Conservation (phyloP, 2,113 vertebrate species). For the Phalacrocorax pelagicus region DNA sequence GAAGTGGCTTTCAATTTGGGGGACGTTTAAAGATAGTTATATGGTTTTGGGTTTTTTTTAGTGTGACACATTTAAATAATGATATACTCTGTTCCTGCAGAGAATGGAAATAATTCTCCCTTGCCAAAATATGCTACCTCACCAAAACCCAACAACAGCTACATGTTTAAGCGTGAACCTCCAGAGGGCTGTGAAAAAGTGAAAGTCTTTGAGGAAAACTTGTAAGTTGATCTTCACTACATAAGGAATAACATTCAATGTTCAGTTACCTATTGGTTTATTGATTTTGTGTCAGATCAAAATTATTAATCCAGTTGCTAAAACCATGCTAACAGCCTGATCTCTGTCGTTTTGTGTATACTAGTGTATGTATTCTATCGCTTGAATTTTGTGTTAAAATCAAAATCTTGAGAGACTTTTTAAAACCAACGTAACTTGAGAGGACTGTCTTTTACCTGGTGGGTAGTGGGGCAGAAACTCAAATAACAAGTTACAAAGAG, state of each 20-base stretch:
- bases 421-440: neutral
- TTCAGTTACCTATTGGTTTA: neutral
- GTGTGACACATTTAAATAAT: slow-evolving; percentile 23
- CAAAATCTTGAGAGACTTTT: neutral
- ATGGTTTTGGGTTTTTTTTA: neutral
- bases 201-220: slow-evolving; percentile 93
- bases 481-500: neutral
- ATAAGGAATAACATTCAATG: neutral
- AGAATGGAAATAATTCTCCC: slow-evolving; percentile 93
- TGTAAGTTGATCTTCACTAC: slow-evolving; percentile 81
- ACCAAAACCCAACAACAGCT: slow-evolving; percentile 99
- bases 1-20: neutral
- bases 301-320: neutral
- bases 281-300: neutral
- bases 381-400: neutral
- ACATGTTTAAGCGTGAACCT: slow-evolving; percentile 98
- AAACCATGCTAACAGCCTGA: neutral
- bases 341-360: neutral
- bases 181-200: slow-evolving; percentile 97
- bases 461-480: neutral
- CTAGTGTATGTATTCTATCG: neutral
- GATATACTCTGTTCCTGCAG: slow-evolving; percentile 70
- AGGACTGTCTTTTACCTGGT: neutral
- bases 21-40: neutral
- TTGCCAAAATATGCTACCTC: slow-evolving; percentile 97